These are phyloP conservation scores for Ailurus styani DNA, from an alignment of 2,113 vertebrate species.

Conservation along the genomic window DNA sequence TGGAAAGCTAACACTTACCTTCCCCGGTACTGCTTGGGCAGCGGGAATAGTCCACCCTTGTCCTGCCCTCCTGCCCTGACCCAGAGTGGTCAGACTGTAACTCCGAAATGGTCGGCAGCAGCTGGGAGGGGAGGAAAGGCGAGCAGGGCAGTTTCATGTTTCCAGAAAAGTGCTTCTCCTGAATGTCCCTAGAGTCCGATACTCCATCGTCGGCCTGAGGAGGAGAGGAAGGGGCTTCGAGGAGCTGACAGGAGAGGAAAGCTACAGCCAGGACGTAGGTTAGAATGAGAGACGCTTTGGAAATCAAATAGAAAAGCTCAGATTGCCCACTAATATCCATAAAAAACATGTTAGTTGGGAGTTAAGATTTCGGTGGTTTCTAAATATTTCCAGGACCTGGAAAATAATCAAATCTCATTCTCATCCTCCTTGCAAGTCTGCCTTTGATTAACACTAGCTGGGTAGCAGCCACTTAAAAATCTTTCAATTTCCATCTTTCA, in stretches of 20 bases:
- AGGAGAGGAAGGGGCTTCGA: neutral
- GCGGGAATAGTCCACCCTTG: neutral
- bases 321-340: neutral
- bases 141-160: neutral
- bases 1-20: neutral
- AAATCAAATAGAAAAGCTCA: neutral
- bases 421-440: neutral
- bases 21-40: neutral
- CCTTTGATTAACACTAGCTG: neutral
- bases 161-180: neutral
- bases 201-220: neutral
- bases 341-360: neutral
- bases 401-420: neutral
- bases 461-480: neutral
- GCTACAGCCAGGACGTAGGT: neutral
- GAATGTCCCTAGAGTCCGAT: neutral
- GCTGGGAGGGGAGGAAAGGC: neutral
- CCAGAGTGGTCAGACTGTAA: rapidly evolving
- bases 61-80: neutral
- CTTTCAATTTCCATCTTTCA: neutral
- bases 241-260: neutral
- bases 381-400: neutral
- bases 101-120: neutral
- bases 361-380: neutral
- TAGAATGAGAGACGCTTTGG: neutral